Evolutionary conservation across 1,140 invertebrate genomes (phyloP), one percentile per base, ranked within the genome.

Genomic region (Drosophila pandora): DNA sequence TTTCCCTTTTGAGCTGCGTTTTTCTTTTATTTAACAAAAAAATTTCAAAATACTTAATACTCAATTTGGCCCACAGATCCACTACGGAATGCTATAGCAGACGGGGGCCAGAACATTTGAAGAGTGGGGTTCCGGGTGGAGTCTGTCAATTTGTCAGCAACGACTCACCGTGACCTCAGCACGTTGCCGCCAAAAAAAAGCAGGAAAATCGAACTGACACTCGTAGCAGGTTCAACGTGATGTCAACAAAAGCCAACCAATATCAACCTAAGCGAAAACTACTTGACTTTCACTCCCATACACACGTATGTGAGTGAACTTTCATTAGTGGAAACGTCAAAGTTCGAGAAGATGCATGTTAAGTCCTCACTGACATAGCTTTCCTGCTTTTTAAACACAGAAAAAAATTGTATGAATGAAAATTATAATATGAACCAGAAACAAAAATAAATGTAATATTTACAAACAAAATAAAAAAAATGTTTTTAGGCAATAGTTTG

Each of bases 31-130:
- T 67, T 71, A 7, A 32, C 32, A 57, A 23, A 83, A 43, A 78
- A 75, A 79, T 70, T 76, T 55, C 75, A 75, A 85, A 85, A 85
- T 87, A 75, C 82, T 87, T 85, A 85, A 85, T 85, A 87, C 82
- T 78, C 78, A 82, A 85, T 85, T 87, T 85, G 82, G 65, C 59
- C 50, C 54, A 52, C 52, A 79, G 63, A 52, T 53, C 50, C 58
- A 41, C 23, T 56, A 58, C 48, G 37, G 60, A 76, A 82, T 65
- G 60, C 52, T 77, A 68, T 62, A 37, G 37, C 54, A 30, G 25
- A 45, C 60, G 48, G 53, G 59, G 41, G 47, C n/a, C 32, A 17
- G 9, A 43, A 37, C 43, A 37, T n/a, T 6, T 47, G 39, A 52
- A 37, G 28, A 49, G 57, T 10, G 41, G 53, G 34, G 32, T 43